Percentiles rank a stretch among this genome's conserved stretches.
Evolutionary conservation across 2,113 vertebrate genomes (phyloP).

Genomic region (Boleophthalmus pectinirostris): DNA sequence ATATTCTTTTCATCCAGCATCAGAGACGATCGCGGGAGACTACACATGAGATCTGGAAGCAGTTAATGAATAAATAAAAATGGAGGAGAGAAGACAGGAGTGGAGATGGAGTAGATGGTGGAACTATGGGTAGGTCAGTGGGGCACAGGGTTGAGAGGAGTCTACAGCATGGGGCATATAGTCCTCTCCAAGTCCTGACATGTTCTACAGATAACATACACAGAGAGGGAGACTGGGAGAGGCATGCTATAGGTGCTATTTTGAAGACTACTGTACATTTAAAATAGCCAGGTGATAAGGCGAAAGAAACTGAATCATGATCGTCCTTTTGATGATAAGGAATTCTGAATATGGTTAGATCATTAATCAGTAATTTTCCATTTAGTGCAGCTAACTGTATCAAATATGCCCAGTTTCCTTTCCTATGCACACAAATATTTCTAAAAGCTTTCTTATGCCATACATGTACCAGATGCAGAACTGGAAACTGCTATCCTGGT

Average conservation of each 20-base stretch:
- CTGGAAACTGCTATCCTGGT: no score
- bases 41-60: constrained; percentile 55
- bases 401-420: no score
- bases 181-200: constrained; percentile 67
- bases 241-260: not conserved
- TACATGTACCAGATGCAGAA: no score
- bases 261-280: no score
- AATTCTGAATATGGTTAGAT: no score
- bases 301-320: no score
- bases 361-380: no score
- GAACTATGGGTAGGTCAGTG: constrained; percentile 49
- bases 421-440: no score
- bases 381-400: no score
- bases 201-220: constrained; percentile 63
- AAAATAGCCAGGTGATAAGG: no score
- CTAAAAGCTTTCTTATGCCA: no score
- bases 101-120: constrained; percentile 63
- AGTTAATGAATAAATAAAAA: constrained; percentile 61
- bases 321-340: no score
- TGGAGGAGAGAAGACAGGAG: constrained; percentile 36
- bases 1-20: constrained; percentile 91
- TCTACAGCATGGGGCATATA: constrained; percentile 55
- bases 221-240: constrained; percentile 44
- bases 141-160: constrained; percentile 34
- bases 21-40: constrained; percentile 64